These are phyloP conservation scores for Bettongia penicillata DNA, from an alignment of 2,113 vertebrate genomes.

Conservation along the genomic window DNA sequence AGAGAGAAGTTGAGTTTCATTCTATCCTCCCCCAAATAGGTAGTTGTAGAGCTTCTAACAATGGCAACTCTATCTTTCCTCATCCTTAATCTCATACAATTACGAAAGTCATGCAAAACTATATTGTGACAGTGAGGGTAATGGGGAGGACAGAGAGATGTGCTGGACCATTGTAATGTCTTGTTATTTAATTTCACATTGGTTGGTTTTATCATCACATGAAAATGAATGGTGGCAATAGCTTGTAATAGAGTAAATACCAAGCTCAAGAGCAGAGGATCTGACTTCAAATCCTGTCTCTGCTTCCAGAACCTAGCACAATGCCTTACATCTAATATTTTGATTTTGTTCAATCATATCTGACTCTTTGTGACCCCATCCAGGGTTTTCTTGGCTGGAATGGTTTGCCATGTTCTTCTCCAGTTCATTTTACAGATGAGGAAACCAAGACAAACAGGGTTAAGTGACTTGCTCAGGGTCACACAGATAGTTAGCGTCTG, in stretches of 20 bases:
- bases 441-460: not conserved
- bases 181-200: slow-evolving; percentile 25
- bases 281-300: not conserved
- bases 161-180: not conserved
- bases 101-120: slow-evolving; percentile 29
- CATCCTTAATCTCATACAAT: slow-evolving; percentile 2
- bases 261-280: not conserved
- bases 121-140: not conserved
- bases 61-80: not conserved
- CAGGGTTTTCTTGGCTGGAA: not conserved
- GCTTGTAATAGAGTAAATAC: not conserved
- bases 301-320: not conserved
- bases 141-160: not conserved
- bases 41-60: not conserved
- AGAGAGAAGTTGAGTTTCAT: not conserved
- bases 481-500: not conserved
- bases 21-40: not conserved
- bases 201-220: slow-evolving; percentile 24
- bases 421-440: not conserved
- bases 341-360: not conserved
- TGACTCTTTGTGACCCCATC: not conserved
- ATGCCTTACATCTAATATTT: not conserved
- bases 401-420: not conserved
- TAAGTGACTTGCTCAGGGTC: not conserved
- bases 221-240: slow-evolving; percentile 24